phyloP scores from a whole-genome alignment of 2,888 invertebrate species.

The Dasysyrphus albostriatus region DNA sequence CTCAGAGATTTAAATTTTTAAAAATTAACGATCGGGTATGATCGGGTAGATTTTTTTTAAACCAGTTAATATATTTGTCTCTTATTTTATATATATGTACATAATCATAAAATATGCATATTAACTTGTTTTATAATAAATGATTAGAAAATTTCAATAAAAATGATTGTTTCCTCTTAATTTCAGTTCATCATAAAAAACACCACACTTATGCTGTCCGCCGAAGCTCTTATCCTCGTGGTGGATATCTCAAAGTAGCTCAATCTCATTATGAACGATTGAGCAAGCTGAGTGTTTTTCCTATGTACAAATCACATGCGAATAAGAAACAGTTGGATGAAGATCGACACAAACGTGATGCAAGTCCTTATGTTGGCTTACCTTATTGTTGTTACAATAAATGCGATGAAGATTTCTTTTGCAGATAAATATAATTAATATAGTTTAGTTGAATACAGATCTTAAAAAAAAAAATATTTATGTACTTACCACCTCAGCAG shows the following conservation, averaged over 20 bases:
- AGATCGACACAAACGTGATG: slow-evolving; percentile 80
- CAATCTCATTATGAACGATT: slow-evolving; percentile 79
- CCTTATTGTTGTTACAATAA: slow-evolving; percentile 81
- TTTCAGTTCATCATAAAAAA: slow-evolving; percentile 79
- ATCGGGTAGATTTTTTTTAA: no score
- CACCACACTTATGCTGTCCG: slow-evolving; percentile 77
- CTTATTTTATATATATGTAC: no score
- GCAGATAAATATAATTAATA: slow-evolving; percentile 76
- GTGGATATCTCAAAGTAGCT: slow-evolving; percentile 82
- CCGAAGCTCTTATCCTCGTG: slow-evolving; percentile 80
- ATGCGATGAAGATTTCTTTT: slow-evolving; percentile 82
- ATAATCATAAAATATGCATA: no score
- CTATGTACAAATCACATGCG: slow-evolving; percentile 80
- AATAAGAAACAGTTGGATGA: slow-evolving; percentile 76
- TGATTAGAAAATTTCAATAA: background rate
- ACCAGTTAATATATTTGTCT: no score
- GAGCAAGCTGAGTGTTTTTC: slow-evolving; percentile 79
- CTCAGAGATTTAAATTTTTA: no score
- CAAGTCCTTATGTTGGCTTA: slow-evolving; percentile 78
- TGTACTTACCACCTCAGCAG: slow-evolving; percentile 37
- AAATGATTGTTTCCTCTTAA: slow-evolving; percentile 27
- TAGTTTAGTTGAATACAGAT: slow-evolving; percentile 5
- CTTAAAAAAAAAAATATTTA: background rate
- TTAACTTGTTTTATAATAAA: no score
- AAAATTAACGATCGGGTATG: no score